Base-by-base conservation (phyloP, 1,140 invertebrate genomes). In the Wiebesia pumilae region DNA sequence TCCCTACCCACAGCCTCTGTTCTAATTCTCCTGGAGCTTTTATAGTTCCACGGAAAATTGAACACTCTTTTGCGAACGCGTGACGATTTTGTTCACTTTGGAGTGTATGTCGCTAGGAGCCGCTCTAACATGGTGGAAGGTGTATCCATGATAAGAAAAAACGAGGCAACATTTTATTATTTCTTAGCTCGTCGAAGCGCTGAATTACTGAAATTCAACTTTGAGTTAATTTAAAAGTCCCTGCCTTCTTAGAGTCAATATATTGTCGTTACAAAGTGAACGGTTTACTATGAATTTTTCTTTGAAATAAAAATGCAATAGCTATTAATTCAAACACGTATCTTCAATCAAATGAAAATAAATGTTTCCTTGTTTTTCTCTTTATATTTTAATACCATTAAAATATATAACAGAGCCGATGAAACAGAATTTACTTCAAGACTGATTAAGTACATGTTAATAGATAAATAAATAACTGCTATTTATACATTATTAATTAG, bases 21-120 rank as follows among this genome's bases (percentile, higher is more conserved):
- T 67, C 58, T 81, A 81, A 81, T 81, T 81, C 62, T 62, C 78
- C 12, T 58, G 58, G 40, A 19, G 71, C 16, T 38, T 38, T 75
- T 40, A 43, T 40, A 38, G 21, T 81, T 35, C 33, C 58, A 24
- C 78, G 30, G 35, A 27, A 81, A 81, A 81, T 81, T 81, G 33
- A 80, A 58, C 54, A 65, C 78, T 80, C 75, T 51, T 67, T 81
- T 62, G 65, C 65, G 65, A 67, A 40, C 21, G 38, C 9, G 27
- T 1, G 79, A 38, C 79, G 79, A 81, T 81, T 38, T 62, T 81
- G 79, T 81, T 81, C 79, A 81, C 62, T 81, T 81, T 69, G 33
- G 65, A 69, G 33, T 69, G 14, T 69, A 69, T 35, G 3, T 69
- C 9, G n/a, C 14, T 62, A 27, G 2, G 58, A 62, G 58, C 58